Evolutionary conservation across 2,888 invertebrate genomes (phyloP), one percentile per base, ranked within the genome.

Genomic region (Drosophila villosipedis): DNA sequence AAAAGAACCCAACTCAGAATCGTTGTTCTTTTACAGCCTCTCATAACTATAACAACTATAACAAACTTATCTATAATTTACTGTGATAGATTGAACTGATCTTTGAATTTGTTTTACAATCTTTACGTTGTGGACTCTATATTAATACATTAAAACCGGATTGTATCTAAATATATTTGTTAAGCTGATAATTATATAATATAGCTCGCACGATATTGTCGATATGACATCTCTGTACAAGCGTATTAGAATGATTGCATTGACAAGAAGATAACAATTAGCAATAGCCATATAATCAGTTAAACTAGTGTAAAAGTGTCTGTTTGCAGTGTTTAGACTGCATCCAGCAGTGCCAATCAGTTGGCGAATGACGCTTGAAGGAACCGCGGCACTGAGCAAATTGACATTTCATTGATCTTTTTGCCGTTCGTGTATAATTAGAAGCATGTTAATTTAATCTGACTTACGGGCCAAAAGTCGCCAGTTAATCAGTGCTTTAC

Each of bases 401-500:
- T 62, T 80, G 89, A 77, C 84, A 72, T 89, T 71, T 84, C 85
- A 87, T 81, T 91, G 91, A 84, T 77, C 83, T 78, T 62, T 58
- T 30, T 49, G 22, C 19, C 22, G 55, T 12, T 14, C 55, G 61
- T 67, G 47, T 74, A 41, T 68, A 82, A 87, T 87, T 89, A 78
- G 69, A 89, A 77, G 66, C 82, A 87, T 75, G 87, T 86, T 84
- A 83, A 75, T 76, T 58, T 73, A 65, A 57, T 57, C 65, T n/a
- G 61, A 58, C 31, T 35, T 37, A 55, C 31, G 25, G 57, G 47
- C 41, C 41, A 57, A n/a, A 64, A 60, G n/a, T 74, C 58, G 47
- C 16, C 57, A 62, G 62, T 66, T 67, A 81, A 89, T 91, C 91
- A 89, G 80, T 82, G 90, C 75, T 57, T 60, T 62, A 50, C 78